These are phyloP conservation scores for Columbina picui DNA, from an alignment of 2,113 vertebrate species.

Conservation along the genomic window DNA sequence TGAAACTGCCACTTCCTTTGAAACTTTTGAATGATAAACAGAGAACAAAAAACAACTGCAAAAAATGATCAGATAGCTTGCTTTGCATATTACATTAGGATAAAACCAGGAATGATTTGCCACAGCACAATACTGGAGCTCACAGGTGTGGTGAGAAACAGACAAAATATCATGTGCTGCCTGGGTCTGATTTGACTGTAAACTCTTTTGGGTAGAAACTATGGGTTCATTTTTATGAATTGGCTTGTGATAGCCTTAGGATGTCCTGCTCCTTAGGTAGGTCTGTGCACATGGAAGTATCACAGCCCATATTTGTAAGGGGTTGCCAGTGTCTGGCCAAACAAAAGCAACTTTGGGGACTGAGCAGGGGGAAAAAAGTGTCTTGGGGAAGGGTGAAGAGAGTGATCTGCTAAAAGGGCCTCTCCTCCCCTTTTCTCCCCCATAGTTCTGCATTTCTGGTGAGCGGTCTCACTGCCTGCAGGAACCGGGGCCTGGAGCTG, in stretches of 20 bases:
- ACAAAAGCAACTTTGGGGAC: background rate
- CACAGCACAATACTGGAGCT: background rate
- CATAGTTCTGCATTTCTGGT: background rate
- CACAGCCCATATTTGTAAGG: background rate
- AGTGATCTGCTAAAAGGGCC: background rate
- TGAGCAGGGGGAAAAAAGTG: background rate
- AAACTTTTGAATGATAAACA: background rate
- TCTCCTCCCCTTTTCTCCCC: background rate
- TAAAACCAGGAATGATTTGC: background rate
- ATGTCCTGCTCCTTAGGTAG: background rate
- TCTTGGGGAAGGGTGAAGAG: background rate
- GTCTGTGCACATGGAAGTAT: background rate
- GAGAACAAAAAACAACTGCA: background rate
- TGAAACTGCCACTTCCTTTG: background rate
- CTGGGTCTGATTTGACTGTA: background rate
- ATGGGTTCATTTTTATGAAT: rapidly evolving
- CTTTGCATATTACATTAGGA: background rate
- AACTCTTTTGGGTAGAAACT: background rate
- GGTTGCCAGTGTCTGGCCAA: background rate
- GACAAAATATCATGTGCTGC: background rate
- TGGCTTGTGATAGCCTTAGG: background rate
- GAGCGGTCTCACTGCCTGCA: background rate
- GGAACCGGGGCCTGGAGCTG: background rate
- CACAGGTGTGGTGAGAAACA: background rate
- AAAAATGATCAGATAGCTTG: background rate